These are phyloP conservation scores for Aradophagus sp. DNA, from an alignment of 1,140 invertebrate genomes.

Conservation along the genomic window DNA sequence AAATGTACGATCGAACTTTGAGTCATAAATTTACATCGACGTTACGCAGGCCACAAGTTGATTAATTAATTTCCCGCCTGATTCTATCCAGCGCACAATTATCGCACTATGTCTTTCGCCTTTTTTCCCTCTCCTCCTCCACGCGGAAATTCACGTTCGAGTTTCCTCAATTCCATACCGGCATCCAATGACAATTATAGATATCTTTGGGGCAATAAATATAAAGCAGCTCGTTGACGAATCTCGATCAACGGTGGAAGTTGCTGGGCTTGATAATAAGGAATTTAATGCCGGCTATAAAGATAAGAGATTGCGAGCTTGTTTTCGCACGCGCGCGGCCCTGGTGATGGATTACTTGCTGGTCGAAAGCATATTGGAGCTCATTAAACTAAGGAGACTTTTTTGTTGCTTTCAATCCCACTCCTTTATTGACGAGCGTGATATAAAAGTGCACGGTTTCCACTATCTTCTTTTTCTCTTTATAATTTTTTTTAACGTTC, in stretches of 20 bases:
- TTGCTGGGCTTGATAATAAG: conserved; percentile 21
- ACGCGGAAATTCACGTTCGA: too few species aligned
- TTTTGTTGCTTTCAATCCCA: conserved; percentile 19
- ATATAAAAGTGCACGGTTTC: conserved; percentile 1
- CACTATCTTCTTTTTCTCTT: too few species aligned
- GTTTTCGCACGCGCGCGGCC: background rate
- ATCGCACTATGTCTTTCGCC: too few species aligned
- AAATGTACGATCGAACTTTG: too few species aligned
- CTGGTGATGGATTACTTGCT: conserved; percentile 16
- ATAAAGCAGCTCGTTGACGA: conserved; percentile 29
- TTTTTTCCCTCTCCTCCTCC: too few species aligned
- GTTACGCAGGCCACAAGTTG: conserved; percentile 4
- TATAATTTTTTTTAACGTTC: too few species aligned
- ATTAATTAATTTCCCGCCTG: too few species aligned
- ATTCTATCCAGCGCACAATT: too few species aligned
- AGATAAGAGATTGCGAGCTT: conserved; percentile 30
- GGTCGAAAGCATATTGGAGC: conserved; percentile 25
- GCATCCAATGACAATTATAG: conserved; percentile 15
- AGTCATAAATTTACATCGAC: conserved; percentile 31
- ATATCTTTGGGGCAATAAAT: conserved; percentile 11
- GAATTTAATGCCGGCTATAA: conserved; percentile 33
- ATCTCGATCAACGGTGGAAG: conserved; percentile 8
- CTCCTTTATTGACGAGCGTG: conserved; percentile 10
- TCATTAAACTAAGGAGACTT: conserved; percentile 16
- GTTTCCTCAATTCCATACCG: background rate